Evolutionary conservation across 2,113 vertebrate species (phyloP).

Genomic region (Motacilla alba): DNA sequence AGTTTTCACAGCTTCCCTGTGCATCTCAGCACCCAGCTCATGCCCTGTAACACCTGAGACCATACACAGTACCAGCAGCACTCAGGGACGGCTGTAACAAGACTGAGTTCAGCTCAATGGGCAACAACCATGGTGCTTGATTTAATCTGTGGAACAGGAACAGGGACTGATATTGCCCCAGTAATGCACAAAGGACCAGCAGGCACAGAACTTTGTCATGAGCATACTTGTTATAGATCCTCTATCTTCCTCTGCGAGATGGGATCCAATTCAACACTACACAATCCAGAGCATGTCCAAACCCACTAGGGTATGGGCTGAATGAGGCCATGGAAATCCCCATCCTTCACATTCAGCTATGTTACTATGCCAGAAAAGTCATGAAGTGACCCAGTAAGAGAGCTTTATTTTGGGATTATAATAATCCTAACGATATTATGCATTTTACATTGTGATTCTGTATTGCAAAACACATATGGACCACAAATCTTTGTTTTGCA

Average conservation of each 20-base stretch:
- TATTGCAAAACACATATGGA: not conserved
- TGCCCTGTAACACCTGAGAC: not conserved
- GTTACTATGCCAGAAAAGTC: not conserved
- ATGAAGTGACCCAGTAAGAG: not conserved
- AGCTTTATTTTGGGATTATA: not conserved
- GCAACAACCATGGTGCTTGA: not conserved
- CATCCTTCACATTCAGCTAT: not conserved
- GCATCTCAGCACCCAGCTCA: not conserved
- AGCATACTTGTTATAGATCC: not conserved
- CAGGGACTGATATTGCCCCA: not conserved
- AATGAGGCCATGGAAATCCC: not conserved
- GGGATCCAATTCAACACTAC: not conserved
- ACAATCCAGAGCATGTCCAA: not conserved
- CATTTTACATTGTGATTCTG: not conserved
- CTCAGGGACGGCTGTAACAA: not conserved
- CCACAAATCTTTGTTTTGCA: not conserved
- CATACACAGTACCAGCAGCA: accelerated
- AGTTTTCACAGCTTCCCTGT: not conserved
- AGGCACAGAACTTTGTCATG: not conserved
- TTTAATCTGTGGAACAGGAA: not conserved
- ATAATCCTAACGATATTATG: not conserved
- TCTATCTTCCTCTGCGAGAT: accelerated
- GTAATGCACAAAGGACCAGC: not conserved
- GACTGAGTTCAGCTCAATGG: not conserved
- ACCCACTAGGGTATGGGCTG: not conserved